These are phyloP conservation scores for Scaptomyza reducta DNA, from an alignment of 2,888 invertebrate species.

Conservation along the genomic window DNA sequence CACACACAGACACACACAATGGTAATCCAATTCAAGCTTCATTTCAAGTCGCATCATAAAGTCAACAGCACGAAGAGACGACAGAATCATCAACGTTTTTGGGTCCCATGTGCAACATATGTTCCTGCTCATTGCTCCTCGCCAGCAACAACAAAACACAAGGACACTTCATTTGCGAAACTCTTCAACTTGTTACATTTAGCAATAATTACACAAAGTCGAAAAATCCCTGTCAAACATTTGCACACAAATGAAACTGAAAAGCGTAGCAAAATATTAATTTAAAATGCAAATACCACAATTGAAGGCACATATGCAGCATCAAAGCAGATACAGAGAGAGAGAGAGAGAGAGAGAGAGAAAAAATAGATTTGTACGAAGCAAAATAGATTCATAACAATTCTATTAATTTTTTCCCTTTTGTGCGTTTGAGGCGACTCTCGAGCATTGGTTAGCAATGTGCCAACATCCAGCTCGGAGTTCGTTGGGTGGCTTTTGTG, in stretches of 20 bases:
- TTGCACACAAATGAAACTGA: slow-evolving; percentile 55
- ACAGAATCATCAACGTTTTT: slow-evolving; percentile 1
- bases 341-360: not conserved
- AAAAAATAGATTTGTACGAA: slow-evolving; percentile 9
- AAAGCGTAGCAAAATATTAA: slow-evolving; percentile 49
- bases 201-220: slow-evolving; percentile 59
- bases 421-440: slow-evolving; percentile 27
- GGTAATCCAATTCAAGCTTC: slow-evolving; percentile 42
- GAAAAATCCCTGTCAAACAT: slow-evolving; percentile 62
- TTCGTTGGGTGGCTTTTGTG: slow-evolving; percentile 2
- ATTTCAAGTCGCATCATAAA: slow-evolving; percentile 44
- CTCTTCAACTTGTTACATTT: slow-evolving; percentile 47
- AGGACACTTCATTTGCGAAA: slow-evolving; percentile 44
- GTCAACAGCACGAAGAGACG: slow-evolving; percentile 34
- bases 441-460: slow-evolving; percentile 48
- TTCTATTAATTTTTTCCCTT: slow-evolving; percentile 63
- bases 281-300: slow-evolving; percentile 66
- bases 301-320: slow-evolving; percentile 43
- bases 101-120: slow-evolving; percentile 21
- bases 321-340: not conserved
- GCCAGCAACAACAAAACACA: slow-evolving; percentile 13
- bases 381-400: slow-evolving; percentile 66
- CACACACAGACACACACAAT: slow-evolving; percentile 8
- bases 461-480: slow-evolving; percentile 8
- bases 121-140: not conserved